phyloP scores from a whole-genome alignment of 2,888 invertebrate genomes.

The Torymus texanus region DNA sequence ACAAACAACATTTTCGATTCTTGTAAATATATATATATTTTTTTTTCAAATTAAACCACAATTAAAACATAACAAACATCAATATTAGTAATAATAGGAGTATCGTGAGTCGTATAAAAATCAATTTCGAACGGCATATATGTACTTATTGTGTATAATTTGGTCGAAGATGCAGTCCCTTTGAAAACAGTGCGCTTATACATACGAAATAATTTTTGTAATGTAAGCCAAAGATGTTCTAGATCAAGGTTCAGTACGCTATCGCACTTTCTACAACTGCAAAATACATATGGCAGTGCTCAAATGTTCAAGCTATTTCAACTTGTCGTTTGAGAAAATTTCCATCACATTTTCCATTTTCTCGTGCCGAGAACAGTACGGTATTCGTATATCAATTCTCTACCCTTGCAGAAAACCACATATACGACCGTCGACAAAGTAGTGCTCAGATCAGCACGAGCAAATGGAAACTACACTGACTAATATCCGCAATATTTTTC shows the following conservation, averaged over 20 bases:
- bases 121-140: neutral
- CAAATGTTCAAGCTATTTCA: no score
- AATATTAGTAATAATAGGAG: neutral
- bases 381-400: no score
- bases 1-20: no score
- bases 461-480: no score
- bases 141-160: slow-evolving; percentile 27
- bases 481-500: no score
- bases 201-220: slow-evolving; percentile 23
- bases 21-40: no score
- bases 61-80: slow-evolving; percentile 1
- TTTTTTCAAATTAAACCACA: neutral
- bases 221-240: slow-evolving; percentile 45
- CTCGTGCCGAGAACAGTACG: no score
- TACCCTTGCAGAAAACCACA: no score
- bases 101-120: neutral
- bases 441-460: no score
- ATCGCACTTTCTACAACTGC: neutral
- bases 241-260: slow-evolving; percentile 21
- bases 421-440: no score
- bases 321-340: no score
- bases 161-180: slow-evolving; percentile 43
- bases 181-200: slow-evolving; percentile 25
- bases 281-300: neutral
- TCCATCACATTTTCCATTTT: no score